These are phyloP conservation scores for Drosophila melanogaster DNA, from an alignment of 1,140 invertebrate genomes.

Conservation along the genomic window Release_6_plus_ISO1_MT NT_033777.3:25291001-25291500, in stretches of 20 bases:
- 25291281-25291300: no score
- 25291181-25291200: constrained; percentile 37
- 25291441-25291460: constrained; percentile 38
- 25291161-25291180: constrained; percentile 3
- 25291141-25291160: constrained; percentile 4
- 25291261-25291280: no score
- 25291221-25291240: constrained; percentile 54
- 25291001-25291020: background rate
- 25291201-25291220: constrained; percentile 44
- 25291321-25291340: background rate
- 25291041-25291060: constrained; percentile 25
- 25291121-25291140: constrained; percentile 29
- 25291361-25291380: background rate
- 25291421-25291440: constrained; percentile 15
- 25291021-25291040: background rate
- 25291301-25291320: background rate
- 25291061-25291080: constrained; percentile 47
- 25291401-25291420: constrained; percentile 4
- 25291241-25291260: background rate
- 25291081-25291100: constrained; percentile 32
- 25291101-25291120: constrained; percentile 25
- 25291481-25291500: constrained; percentile 17
- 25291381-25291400: constrained; percentile 3
- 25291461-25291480: constrained; percentile 1
- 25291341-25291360: constrained; percentile 4